These are phyloP conservation scores for Strigamia maritima DNA, from an alignment of 2,888 invertebrate genomes.

Conservation along the genomic window DNA sequence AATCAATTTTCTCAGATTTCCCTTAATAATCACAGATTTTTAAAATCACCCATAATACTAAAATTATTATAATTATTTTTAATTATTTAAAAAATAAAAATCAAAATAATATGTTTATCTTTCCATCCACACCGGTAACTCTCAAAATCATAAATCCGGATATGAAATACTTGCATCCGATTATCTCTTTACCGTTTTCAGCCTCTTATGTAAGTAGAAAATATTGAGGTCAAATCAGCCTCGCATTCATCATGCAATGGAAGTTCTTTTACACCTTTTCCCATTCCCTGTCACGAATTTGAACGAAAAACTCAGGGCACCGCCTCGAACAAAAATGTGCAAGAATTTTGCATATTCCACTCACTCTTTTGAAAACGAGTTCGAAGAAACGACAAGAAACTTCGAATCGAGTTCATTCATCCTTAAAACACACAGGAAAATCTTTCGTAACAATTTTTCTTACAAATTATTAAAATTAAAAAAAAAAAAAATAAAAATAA, in stretches of 20 bases:
- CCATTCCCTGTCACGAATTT: background rate
- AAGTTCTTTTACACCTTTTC: background rate
- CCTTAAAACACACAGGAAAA: background rate
- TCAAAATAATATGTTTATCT: no score
- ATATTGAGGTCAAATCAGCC: background rate
- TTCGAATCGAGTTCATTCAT: background rate
- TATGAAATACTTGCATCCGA: background rate
- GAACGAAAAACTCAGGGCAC: background rate
- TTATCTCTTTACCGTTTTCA: background rate
- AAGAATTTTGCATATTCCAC: background rate
- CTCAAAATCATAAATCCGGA: no score
- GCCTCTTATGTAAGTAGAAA: background rate
- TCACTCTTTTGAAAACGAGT: background rate
- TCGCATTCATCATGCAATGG: background rate
- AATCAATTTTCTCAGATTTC: no score
- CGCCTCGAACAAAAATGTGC: background rate
- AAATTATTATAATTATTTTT: no score
- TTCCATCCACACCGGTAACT: no score
- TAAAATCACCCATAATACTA: no score
- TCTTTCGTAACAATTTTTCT: no score
- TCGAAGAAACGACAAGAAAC: conserved; percentile 3
- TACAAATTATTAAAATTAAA: no score
- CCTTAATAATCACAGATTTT: no score
- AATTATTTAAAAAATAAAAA: no score
- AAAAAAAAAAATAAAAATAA: background rate